Evolutionary conservation across 2,888 invertebrate species (phyloP), one percentile per base, ranked within the genome.

Genomic region (Ochropacha duplaris): DNA sequence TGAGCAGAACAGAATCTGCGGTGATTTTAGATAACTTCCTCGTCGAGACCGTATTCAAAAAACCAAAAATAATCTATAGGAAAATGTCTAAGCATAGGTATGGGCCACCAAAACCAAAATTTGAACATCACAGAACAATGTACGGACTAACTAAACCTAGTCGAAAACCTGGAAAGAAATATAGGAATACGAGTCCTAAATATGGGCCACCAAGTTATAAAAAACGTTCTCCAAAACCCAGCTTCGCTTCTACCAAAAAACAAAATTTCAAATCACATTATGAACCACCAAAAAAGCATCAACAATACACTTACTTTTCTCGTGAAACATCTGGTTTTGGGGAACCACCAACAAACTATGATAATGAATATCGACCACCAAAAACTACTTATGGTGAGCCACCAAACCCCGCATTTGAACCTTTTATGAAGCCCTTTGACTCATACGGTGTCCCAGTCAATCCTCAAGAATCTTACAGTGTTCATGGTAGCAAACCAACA

Each of bases 351-450:
- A 54, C 56, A n/a, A 73, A 76, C 3, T 71, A 67, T 2, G 51
- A 66, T 0, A 54, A 59, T 24, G 73, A 78, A 11, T 74, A 73
- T n/a, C 69, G 70, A 44, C 59, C 68, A 8, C 58, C 66, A 22
- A 76, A 76, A 54, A 12, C 11, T 4, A 65, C 62, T 24, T 79
- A 83, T 31, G 83, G 69, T 0, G 87, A 88, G 55, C 84, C 85
- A 3, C 84, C 86, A 1, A 72, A 81, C 0, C 85, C 90, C 57
- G 86, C 87, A 1, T 88, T 88, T 19, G 86, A 87, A 9, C 73
- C 74, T 14, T 84, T 86, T 0, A 61, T 84, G 9, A 78, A 77
- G 60, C 31, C 68, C 4, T 19, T 52, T 12, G 34, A 52, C 11
- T 52, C 52, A 5, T 52, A 52, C 9, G 34, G 19, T 14, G 34